Evolutionary conservation across 2,888 invertebrate species (phyloP), one percentile per base, ranked within the genome.

Genomic region (Microctonus aethiopoides): DNA sequence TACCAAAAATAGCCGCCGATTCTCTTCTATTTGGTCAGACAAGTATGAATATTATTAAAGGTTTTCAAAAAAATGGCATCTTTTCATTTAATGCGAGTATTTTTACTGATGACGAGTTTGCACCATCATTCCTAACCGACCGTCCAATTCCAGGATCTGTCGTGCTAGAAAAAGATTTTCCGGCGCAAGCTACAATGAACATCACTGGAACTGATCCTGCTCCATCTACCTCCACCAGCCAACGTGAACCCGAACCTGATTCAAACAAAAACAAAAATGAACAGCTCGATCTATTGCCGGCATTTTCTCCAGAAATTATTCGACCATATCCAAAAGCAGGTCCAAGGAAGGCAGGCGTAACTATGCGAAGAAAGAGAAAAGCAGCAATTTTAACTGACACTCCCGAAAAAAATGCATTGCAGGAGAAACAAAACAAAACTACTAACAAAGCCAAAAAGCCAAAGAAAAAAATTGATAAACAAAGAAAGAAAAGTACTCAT

Each of bases 241-340:
- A 63, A 20, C 2, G 41, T 63, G n/a, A 63, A 16, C 20, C 51
- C 22, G 87, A 85, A 72, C 85, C 86, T 39, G 76, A 71, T 62
- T 67, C 73, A 34, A 82, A 82, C 16, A 86, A 86, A 74, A 73
- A 75, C 74, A 76, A 76, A 54, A 79, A 82, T 36, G 84, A 84
- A 57, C 84, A 83, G 60, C 82, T 66, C 80, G 82, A 10, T 81
- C 78, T 65, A 76, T 86, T 54, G 56, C 57, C 7, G 10, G 63
- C 6, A 13, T 62, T 41, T 74, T 68, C 39, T n/a, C 52, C 68
- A n/a, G 64, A 72, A 62, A 11, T 57, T 22, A 16, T 73, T 22
- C 26, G 39, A 24, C 67, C 54, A 10, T 69, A 63, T 29, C 64
- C 71, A 57, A 73, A 69, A 61, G 71, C 69, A 29, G 64, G 63